phyloP scores from a whole-genome alignment of 1,140 invertebrate species.

The Lethocerus indicus region DNA sequence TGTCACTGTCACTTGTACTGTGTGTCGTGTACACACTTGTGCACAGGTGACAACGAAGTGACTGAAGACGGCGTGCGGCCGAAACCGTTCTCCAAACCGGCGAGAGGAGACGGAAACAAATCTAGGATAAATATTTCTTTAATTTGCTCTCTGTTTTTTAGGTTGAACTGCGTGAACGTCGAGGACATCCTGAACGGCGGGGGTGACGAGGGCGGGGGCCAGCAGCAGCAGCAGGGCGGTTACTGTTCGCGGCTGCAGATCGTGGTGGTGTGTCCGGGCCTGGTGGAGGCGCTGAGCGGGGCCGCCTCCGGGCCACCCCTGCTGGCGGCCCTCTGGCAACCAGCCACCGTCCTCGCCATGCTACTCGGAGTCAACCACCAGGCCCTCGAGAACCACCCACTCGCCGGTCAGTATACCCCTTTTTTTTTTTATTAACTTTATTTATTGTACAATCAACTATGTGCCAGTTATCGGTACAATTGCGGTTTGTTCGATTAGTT shows the following conservation, averaged over 20 bases:
- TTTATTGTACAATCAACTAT: too few relatives aligned
- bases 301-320: constrained; percentile 25
- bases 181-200: constrained; percentile 42
- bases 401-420: constrained; percentile 5
- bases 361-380: constrained; percentile 46
- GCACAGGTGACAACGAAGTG: too few relatives aligned
- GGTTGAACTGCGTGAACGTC: constrained; percentile 49
- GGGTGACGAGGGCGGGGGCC: constrained; percentile 31
- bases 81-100: too few relatives aligned
- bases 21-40: too few relatives aligned
- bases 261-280: constrained; percentile 54
- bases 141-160: too few relatives aligned
- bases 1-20: too few relatives aligned
- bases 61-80: too few relatives aligned
- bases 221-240: constrained; percentile 21
- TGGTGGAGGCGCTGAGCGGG: constrained; percentile 37
- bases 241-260: constrained; percentile 37
- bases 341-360: constrained; percentile 57
- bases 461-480: too few relatives aligned
- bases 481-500: too few relatives aligned
- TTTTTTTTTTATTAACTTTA: too few relatives aligned
- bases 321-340: constrained; percentile 40
- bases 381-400: constrained; percentile 8
- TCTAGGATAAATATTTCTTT: too few relatives aligned
- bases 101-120: too few relatives aligned